phyloP scores from a whole-genome alignment of 2,888 invertebrate genomes.

The Megamerina dolium region DNA sequence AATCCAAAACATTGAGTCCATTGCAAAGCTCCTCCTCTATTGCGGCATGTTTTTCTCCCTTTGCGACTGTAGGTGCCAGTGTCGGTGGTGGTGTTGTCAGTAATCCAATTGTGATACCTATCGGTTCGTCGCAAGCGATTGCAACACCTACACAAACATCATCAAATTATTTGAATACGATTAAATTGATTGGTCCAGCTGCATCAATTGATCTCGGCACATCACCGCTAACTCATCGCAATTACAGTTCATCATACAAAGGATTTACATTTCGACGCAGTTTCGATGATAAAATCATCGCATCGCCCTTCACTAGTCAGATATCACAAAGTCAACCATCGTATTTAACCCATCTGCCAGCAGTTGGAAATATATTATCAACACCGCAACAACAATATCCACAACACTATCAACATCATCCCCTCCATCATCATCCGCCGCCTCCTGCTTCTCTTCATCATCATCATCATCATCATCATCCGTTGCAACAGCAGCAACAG shows the following conservation, averaged over 20 bases:
- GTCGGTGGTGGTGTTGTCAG: constrained; percentile 9
- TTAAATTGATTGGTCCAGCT: constrained; percentile 39
- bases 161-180: constrained; percentile 33
- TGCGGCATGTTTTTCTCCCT: constrained; percentile 20
- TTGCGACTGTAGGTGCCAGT: constrained; percentile 8
- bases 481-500: constrained; percentile 29
- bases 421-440: constrained; percentile 21
- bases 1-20: constrained; percentile 33
- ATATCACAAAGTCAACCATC: constrained; percentile 4
- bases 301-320: constrained; percentile 20
- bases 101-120: not conserved
- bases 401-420: constrained; percentile 16
- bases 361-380: constrained; percentile 31
- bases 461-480: constrained; percentile 29
- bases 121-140: constrained; percentile 4
- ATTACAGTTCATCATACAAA: constrained; percentile 35
- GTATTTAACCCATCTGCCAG: constrained; percentile 6
- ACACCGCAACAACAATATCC: constrained; percentile 18
- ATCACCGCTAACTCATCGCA: constrained; percentile 41
- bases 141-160: constrained; percentile 19
- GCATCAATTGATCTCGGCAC: constrained; percentile 42
- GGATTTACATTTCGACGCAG: constrained; percentile 46
- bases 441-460: constrained; percentile 20
- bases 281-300: constrained; percentile 46
- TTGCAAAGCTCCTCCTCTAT: constrained; percentile 26